phyloP scores from a whole-genome alignment of 2,888 invertebrate genomes.

The Acleris cristana region DNA sequence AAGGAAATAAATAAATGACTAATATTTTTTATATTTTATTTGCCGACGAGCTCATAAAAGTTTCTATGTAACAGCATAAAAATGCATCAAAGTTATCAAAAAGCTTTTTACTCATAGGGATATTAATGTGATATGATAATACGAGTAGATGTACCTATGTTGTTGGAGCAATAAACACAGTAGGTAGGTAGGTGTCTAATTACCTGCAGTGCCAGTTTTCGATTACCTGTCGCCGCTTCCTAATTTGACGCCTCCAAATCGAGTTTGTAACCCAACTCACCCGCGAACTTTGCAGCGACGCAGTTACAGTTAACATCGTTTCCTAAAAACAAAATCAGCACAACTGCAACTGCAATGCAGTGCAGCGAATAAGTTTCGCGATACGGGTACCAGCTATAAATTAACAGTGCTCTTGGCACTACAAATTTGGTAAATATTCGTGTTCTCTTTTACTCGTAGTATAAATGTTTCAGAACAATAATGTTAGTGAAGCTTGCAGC shows the following conservation, averaged over 20 bases:
- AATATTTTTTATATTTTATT: background rate
- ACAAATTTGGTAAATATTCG: constrained; percentile 11
- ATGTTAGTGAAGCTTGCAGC: too few species aligned
- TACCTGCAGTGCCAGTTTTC: background rate
- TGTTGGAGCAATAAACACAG: too few species aligned
- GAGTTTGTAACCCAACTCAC: background rate
- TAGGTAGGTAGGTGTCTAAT: background rate
- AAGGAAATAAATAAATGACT: too few species aligned
- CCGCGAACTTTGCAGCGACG: background rate
- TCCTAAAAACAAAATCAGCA: constrained; percentile 40
- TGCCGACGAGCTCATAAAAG: background rate
- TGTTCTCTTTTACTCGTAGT: constrained; percentile 13
- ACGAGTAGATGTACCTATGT: too few species aligned
- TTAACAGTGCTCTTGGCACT: constrained; percentile 22
- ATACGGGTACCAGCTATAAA: constrained; percentile 28
- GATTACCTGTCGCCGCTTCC: background rate
- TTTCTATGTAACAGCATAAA: too few species aligned
- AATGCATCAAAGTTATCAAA: too few species aligned
- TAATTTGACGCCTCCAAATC: background rate
- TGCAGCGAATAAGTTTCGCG: constrained; percentile 51
- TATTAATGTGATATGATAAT: too few species aligned
- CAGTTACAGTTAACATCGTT: constrained; percentile 31
- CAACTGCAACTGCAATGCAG: constrained; percentile 53
- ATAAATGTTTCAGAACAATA: too few species aligned
- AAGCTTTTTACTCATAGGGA: too few species aligned